These are phyloP conservation scores for Agrypnus murinus DNA, from an alignment of 2,888 invertebrate genomes.

Conservation along the genomic window DNA sequence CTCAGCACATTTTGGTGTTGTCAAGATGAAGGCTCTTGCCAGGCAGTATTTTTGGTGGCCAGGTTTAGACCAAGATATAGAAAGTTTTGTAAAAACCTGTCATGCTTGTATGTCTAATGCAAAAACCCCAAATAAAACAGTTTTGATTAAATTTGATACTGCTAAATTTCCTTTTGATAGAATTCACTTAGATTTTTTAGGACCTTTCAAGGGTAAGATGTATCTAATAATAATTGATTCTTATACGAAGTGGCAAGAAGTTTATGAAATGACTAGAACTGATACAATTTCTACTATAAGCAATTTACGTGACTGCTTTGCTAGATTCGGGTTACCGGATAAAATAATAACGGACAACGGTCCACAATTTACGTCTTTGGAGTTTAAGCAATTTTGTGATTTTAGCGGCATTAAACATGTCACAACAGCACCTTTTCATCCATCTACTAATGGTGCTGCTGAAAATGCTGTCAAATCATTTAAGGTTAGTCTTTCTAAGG, in stretches of 20 bases:
- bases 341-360: slow-evolving; percentile 52
- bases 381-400: slow-evolving; percentile 39
- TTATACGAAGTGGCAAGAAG: slow-evolving; percentile 50
- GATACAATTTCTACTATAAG: slow-evolving; percentile 38
- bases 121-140: slow-evolving; percentile 42
- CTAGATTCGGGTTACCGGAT: slow-evolving; percentile 48
- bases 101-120: slow-evolving; percentile 2
- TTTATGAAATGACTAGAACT: slow-evolving; percentile 41
- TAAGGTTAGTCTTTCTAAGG: too few species aligned
- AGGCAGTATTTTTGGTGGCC: too few species aligned
- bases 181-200: slow-evolving; percentile 23
- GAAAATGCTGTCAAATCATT: too few species aligned
- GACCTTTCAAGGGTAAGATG: slow-evolving; percentile 44
- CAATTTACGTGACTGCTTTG: slow-evolving; percentile 50
- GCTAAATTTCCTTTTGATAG: too few species aligned
- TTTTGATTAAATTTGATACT: slow-evolving; percentile 30
- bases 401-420: slow-evolving; percentile 46
- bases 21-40: too few species aligned
- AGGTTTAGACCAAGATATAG: slow-evolving; percentile 50
- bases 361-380: slow-evolving; percentile 39
- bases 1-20: too few species aligned
- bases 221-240: slow-evolving; percentile 50
- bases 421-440: slow-evolving; percentile 35
- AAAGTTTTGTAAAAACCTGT: slow-evolving; percentile 44
- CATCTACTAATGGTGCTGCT: too few species aligned